Evolutionary conservation across 2,888 invertebrate genomes (phyloP), one percentile per base, ranked within the genome.

Genomic region (Torymus texanus): DNA sequence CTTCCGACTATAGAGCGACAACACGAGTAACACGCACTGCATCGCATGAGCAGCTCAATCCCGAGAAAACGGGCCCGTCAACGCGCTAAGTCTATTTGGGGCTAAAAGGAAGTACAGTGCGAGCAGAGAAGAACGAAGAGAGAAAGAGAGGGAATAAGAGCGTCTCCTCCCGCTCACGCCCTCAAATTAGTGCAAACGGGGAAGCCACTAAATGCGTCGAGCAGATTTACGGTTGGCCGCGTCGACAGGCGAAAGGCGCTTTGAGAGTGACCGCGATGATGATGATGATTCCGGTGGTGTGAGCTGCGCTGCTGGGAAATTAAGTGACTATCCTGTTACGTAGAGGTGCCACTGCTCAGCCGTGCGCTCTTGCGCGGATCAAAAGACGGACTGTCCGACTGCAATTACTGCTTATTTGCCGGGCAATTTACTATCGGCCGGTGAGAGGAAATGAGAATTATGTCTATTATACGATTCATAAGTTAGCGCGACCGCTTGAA

Each of bases 151-250:
- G 16, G 61, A 63, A 18, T 59, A 51, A 53, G 62, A 53, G 14
- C 55, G 68, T 80, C 81, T 72, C 79, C 79, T 79, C 81, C 81
- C 76, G 81, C 86, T 82, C 85, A 88, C 88, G 88, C 88, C 88
- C 85, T 84, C 87, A 87, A 88, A 89, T 89, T 88, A 88, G 88
- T 85, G 87, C 85, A 87, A 86, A 84, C 86, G 85, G 84, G 83
- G 56, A 72, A 21, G 53, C 85, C 84, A 84, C 83, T 85, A 84
- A 87, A 86, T 86, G 86, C 84, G 86, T 84, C 84, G 80, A 80
- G 81, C 81, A 86, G 86, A 87, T 88, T 87, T 88, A 87, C 83
- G 87, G 84, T 85, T 85, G 85, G 85, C 41, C 41, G 41, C 41
- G 41, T 41, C 41, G 41, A 41, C 41, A 41, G 41, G 8, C 41